Evolutionary conservation across 2,113 vertebrate genomes (phyloP).

Genomic region (rat (Rattus norvegicus)): DNA sequence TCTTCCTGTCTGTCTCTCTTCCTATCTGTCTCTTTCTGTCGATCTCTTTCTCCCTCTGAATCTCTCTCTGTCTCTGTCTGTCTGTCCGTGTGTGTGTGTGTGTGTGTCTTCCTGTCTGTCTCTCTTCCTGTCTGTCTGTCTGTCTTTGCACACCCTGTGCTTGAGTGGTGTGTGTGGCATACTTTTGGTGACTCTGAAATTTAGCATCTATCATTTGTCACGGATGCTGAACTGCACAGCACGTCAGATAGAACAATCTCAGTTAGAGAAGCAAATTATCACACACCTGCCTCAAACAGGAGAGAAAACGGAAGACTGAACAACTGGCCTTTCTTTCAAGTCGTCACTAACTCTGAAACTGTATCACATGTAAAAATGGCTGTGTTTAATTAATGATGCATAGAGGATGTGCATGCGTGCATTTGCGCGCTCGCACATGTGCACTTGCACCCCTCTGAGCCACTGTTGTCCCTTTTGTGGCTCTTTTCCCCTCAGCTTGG

Average conservation of each 20-base stretch:
- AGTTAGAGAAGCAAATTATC: conserved; percentile 82
- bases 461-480: neutral
- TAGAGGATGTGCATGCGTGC: conserved; percentile 28
- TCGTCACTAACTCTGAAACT: conserved; percentile 84
- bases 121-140: neutral
- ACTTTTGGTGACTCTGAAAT: neutral
- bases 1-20: neutral
- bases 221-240: conserved; percentile 78
- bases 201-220: conserved; percentile 71
- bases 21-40: neutral
- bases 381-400: conserved; percentile 81
- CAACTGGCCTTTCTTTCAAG: conserved; percentile 82
- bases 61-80: neutral
- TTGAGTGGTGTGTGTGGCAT: neutral
- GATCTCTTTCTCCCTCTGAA: neutral
- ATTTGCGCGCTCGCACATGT: too few species aligned
- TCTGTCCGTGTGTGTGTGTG: neutral
- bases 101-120: neutral
- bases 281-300: conserved; percentile 79
- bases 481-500: conserved; percentile 67
- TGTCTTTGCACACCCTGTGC: neutral
- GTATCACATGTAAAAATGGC: conserved; percentile 78
- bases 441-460: neutral
- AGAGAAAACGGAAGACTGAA: conserved; percentile 65
- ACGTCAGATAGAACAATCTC: conserved; percentile 78